Base-by-base conservation (phyloP, 1,140 invertebrate species). In the Drosophila fuyamai region DNA sequence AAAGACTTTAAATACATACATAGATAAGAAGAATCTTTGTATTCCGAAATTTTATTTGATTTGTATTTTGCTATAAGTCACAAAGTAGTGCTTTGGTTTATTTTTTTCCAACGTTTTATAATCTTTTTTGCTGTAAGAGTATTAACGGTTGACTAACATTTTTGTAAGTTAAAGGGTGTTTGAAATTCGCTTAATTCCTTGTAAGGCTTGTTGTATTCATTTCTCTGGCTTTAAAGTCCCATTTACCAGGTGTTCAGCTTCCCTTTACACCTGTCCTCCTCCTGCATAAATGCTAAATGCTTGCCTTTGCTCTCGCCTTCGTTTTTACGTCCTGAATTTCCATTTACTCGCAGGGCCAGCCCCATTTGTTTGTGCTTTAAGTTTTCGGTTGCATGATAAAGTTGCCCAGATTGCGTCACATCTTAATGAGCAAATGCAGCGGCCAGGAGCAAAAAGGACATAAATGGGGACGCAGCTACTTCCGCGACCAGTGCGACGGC, bases 381-480 rank as follows among this genome's bases (percentile, higher is more conserved):
- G 67, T 79, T 84, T 81, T 71, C 29, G 76, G 68, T 62, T 72
- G 61, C 81, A 72, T 85, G 81, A 81, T 85, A 81, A 86, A 86
- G 70, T 78, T 62, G 67, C 61, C 65, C 60, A 84, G 81, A 84
- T 84, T 81, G 71, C 76, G 67, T 74, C 65, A 80, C 66, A 85
- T 86, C 81, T 85, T 86, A 85, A 85, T 85, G 81, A 85, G 81
- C 81, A 76, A 74, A 55, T 59, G 80, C 67, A 78, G 60, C 66
- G 32, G 38, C 40, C 43, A 41, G 76, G 23, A 41, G 41, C 59
- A 41, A 29, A 14, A 14, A 44, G 48, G 61, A 67, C 75, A 76
- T 77, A 56, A 61, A 71, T 62, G 57, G 41, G 43, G 38, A 56
- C 55, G 50, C 46, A 70, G 70, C 56, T 29, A 76, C 78, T 81